A percentile compares a stretch with the other conserved stretches of the same genome.
Evolutionary conservation across 2,797 vertebrate genomes (phyloP).

Genomic region (Halcyon leucocephala): DNA sequence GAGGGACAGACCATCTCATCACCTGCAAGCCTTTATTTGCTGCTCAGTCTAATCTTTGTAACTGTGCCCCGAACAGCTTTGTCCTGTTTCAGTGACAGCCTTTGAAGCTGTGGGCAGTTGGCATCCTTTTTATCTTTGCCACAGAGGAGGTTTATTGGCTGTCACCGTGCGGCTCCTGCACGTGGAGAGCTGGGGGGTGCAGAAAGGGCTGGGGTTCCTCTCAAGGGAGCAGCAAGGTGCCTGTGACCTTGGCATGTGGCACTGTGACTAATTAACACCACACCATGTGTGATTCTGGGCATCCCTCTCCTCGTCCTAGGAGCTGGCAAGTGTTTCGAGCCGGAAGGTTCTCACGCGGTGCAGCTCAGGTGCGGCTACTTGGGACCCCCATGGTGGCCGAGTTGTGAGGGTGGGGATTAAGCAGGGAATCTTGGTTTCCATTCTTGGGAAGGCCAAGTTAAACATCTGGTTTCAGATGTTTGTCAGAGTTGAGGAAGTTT

Average conservation of each 20-base stretch:
- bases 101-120: not conserved
- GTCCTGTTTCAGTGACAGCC: not conserved
- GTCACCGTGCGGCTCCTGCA: rapidly evolving
- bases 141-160: not conserved
- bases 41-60: not conserved
- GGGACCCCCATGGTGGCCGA: not conserved
- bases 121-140: not conserved
- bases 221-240: not conserved
- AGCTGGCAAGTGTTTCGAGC: not conserved
- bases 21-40: not conserved
- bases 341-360: not conserved
- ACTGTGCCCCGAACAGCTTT: not conserved
- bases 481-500: not conserved
- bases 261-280: conserved; percentile 15
- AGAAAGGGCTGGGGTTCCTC: not conserved
- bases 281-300: not conserved
- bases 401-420: not conserved
- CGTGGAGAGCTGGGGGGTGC: rapidly evolving
- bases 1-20: not conserved
- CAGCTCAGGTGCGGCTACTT: not conserved
- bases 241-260: conserved; percentile 23
- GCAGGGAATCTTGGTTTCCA: rapidly evolving
- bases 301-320: not conserved
- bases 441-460: not conserved
- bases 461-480: not conserved